A percentile compares a stretch with the other conserved stretches of the same genome.
These are phyloP conservation scores for Junonia oenone DNA, from an alignment of 2,888 invertebrate species.

Conservation along the genomic window DNA sequence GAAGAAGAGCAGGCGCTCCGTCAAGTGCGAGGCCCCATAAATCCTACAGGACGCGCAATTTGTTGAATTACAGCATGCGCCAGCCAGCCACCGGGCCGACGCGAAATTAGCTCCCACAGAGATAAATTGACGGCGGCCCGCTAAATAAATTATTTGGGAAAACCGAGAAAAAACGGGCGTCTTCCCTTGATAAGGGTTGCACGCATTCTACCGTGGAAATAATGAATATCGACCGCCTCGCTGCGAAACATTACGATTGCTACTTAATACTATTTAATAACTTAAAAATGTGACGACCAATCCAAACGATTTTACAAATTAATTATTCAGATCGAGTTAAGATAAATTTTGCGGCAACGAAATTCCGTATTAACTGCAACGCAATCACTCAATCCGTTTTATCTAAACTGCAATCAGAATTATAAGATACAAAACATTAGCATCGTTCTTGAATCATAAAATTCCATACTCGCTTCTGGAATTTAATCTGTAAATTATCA, in stretches of 20 bases:
- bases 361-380: constrained; percentile 31
- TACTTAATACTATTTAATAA: not conserved
- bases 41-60: constrained; percentile 76
- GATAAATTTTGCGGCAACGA: constrained; percentile 30
- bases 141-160: constrained; percentile 81
- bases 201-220: constrained; percentile 58
- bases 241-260: constrained; percentile 29
- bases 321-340: constrained; percentile 29
- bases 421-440: constrained; percentile 26
- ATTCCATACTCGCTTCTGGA: constrained; percentile 28
- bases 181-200: constrained; percentile 79
- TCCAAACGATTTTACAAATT: constrained; percentile 12
- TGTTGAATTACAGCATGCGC: constrained; percentile 80
- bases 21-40: constrained; percentile 74
- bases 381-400: constrained; percentile 33
- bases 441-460: constrained; percentile 27
- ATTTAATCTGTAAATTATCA: constrained; percentile 33
- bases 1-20: constrained; percentile 66
- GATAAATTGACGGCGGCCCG: constrained; percentile 77
- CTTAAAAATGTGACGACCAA: not conserved
- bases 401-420: constrained; percentile 33
- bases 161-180: constrained; percentile 78
- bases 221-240: constrained; percentile 67
- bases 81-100: constrained; percentile 75
- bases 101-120: constrained; percentile 78